These are phyloP conservation scores for Myzus persicae DNA, from an alignment of 1,140 invertebrate genomes.

Conservation along the genomic window DNA sequence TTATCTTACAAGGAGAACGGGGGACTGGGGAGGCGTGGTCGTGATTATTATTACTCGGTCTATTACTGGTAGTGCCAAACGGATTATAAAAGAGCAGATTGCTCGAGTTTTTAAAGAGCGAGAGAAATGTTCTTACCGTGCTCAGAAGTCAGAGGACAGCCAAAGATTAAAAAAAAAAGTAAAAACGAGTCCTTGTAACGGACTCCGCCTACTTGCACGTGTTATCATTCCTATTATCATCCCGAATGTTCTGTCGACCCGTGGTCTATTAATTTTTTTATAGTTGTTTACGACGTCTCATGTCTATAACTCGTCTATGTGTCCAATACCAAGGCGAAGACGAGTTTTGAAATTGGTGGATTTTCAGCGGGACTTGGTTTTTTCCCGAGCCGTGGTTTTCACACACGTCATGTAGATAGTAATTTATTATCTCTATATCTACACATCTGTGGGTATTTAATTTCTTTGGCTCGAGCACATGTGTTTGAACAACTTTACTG, in stretches of 20 bases:
- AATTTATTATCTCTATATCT: background rate
- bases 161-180: background rate
- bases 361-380: background rate
- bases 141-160: background rate
- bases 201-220: background rate
- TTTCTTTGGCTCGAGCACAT: conserved; percentile 19
- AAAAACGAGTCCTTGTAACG: background rate
- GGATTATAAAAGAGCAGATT: background rate
- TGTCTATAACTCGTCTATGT: too few relatives aligned
- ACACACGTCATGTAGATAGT: too few relatives aligned
- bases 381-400: background rate
- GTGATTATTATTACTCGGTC: background rate
- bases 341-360: background rate
- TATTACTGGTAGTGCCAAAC: background rate
- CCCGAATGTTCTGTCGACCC: background rate
- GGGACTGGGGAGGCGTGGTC: background rate
- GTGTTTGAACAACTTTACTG: conserved; percentile 1
- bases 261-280: background rate
- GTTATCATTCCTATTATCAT: background rate
- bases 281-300: too few relatives aligned
- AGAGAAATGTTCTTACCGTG: background rate
- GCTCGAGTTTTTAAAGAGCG: background rate
- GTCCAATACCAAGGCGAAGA: too few relatives aligned
- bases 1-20: too few relatives aligned
- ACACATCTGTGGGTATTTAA: background rate